Percentiles rank a stretch among this genome's conserved stretches.
Conservation (phyloP, 2,888 invertebrate species). For the Eupithecia pulchellata region DNA sequence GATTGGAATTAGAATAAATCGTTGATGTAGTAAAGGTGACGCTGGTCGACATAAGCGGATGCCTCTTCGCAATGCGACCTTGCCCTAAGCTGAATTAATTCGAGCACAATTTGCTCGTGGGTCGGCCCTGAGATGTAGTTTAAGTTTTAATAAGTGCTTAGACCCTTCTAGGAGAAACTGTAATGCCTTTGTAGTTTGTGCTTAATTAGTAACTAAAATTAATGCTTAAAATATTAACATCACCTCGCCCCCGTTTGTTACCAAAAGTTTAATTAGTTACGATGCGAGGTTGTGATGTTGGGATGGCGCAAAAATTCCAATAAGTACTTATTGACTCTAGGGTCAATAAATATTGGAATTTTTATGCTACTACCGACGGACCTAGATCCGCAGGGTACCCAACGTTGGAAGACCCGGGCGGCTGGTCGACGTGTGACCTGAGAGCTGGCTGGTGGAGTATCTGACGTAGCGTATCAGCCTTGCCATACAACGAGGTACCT, state of each 20-base stretch:
- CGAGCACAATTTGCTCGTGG: slow-evolving; percentile 60
- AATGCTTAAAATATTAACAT: slow-evolving; percentile 33
- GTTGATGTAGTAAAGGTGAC: not conserved
- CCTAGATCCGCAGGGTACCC: no score
- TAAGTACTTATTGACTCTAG: not conserved
- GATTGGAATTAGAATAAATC: not conserved
- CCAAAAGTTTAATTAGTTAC: not conserved
- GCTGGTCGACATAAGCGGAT: not conserved
- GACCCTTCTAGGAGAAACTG: slow-evolving; percentile 45
- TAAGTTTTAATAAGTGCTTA: slow-evolving; percentile 60
- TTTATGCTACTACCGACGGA: no score
- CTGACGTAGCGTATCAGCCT: no score
- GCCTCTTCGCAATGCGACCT: slow-evolving; percentile 30
- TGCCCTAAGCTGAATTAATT: slow-evolving; percentile 63
- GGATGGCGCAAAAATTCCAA: not conserved
- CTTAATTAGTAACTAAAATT: slow-evolving; percentile 36
- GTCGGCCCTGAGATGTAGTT: slow-evolving; percentile 57
- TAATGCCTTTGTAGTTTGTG: slow-evolving; percentile 42
- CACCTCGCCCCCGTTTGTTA: slow-evolving; percentile 10
- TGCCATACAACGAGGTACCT: no score
- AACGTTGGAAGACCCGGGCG: no score
- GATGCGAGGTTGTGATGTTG: not conserved
- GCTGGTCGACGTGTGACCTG: no score
- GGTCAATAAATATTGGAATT: no score
- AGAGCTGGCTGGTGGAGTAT: no score